These are phyloP conservation scores for Callinectes sapidus DNA, from an alignment of 2,888 invertebrate genomes.

Conservation along the genomic window DNA sequence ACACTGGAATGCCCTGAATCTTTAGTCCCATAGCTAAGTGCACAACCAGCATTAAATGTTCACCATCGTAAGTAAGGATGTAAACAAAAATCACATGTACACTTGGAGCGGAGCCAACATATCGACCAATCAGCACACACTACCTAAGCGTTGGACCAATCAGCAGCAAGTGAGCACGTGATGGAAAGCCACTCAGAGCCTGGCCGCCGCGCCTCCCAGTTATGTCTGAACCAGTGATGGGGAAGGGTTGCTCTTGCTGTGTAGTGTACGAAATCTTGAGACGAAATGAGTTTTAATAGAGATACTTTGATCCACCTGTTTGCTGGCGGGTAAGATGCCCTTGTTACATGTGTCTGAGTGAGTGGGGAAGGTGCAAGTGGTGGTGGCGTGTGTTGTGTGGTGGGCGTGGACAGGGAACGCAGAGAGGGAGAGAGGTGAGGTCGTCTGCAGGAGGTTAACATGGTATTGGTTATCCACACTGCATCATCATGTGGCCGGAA, in stretches of 20 bases:
- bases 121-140: conserved; percentile 48
- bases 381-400: background rate
- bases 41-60: background rate
- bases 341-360: conserved; percentile 2
- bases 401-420: background rate
- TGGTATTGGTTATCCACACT: background rate
- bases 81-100: conserved; percentile 68
- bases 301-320: conserved; percentile 72
- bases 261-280: background rate
- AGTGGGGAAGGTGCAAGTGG: background rate
- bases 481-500: no score
- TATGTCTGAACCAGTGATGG: conserved; percentile 57
- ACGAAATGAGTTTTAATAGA: conserved; percentile 67
- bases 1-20: no score
- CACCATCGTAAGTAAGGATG: conserved; percentile 32
- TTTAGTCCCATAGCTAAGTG: background rate
- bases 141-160: conserved; percentile 47
- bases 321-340: conserved; percentile 71
- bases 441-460: background rate
- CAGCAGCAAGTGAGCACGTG: conserved; percentile 63
- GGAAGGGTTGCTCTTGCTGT: background rate
- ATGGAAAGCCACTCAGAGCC: conserved; percentile 64
- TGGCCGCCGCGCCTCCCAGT: conserved; percentile 47
- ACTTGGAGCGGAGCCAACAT: conserved; percentile 48
- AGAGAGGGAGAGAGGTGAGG: background rate